Base-by-base conservation (phyloP, 2,888 invertebrate genomes). In the Volucella inflata region DNA sequence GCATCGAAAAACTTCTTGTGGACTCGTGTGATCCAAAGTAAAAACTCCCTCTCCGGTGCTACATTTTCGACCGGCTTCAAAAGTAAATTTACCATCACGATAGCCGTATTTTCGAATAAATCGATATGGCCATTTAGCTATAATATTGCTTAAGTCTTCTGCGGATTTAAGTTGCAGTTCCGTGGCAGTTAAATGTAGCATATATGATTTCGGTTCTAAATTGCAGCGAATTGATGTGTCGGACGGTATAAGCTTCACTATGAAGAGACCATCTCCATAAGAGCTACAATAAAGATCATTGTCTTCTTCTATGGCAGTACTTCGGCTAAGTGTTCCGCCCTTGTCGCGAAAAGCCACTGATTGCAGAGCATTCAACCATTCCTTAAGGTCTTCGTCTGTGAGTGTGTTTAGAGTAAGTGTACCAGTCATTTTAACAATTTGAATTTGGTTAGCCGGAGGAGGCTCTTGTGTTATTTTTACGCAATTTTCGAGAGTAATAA, bases 251-350 rank as follows among this genome's bases (percentile, higher is more conserved):
- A 97, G 93, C 91, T 94, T 96, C 1, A 97, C 96, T 70, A 95
- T 94, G 90, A 97, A 97, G 14, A 96, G 93, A 64, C 96, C 96
- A 92, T 97, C 96, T 53, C 96, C 96, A 87, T 90, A 92, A 78
- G 96, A 96, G 50, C 97, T 96, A 90, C 96, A 97, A 90, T 97
- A 97, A n/a, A 97, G 93, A 91, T 97, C 97, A 91, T 97, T 97
- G 89, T 97, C 97, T 93, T 97, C 96, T 92, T 97, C 96, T 89
- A 96, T 95, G 62, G 90, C 91, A 14, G 94, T 94, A 38, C 90
- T 90, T 8, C 90, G 87, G 2, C 88, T 87, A 44, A 89, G 88
- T 12, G 89, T 88, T 21, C 93, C 93, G 40, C 93, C 93, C 55
- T 94, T 94, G 81, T 95, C 95, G 89, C 95, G 95, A 90, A 97